These are phyloP conservation scores for Astyanax mexicanus DNA, from an alignment of 2,797 vertebrate species.

Conservation along the genomic window DNA sequence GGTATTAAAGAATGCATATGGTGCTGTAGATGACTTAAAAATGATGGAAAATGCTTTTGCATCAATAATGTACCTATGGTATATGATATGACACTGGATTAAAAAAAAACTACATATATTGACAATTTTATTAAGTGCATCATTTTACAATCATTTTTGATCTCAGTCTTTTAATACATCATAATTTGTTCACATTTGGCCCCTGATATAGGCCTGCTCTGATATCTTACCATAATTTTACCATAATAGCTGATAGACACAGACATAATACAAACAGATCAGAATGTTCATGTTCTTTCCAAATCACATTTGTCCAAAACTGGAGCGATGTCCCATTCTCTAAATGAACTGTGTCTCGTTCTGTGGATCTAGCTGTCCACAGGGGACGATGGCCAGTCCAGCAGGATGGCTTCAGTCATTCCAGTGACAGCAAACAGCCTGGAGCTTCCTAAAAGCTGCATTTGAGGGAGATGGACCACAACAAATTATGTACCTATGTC, in stretches of 20 bases:
- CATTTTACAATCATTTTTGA: no score
- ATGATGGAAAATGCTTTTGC: no score
- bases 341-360: not conserved
- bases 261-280: not conserved
- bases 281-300: not conserved
- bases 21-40: not conserved
- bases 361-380: constrained; percentile 2
- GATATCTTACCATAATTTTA: no score
- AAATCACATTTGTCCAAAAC: not conserved
- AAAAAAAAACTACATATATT: no score
- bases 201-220: no score
- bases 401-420: not conserved
- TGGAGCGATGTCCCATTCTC: constrained; percentile 3
- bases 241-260: no score
- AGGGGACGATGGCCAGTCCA: not conserved
- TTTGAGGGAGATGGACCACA: constrained; percentile 17
- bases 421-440: constrained; percentile 34
- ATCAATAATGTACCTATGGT: no score
- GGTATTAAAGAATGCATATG: no score
- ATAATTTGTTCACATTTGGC: no score
- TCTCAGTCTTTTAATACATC: no score
- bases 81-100: no score
- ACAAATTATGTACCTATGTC: constrained; percentile 22
- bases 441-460: constrained; percentile 34
- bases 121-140: no score